Conservation (phyloP, 2,888 invertebrate genomes). For the Chorisops tibialis region DNA sequence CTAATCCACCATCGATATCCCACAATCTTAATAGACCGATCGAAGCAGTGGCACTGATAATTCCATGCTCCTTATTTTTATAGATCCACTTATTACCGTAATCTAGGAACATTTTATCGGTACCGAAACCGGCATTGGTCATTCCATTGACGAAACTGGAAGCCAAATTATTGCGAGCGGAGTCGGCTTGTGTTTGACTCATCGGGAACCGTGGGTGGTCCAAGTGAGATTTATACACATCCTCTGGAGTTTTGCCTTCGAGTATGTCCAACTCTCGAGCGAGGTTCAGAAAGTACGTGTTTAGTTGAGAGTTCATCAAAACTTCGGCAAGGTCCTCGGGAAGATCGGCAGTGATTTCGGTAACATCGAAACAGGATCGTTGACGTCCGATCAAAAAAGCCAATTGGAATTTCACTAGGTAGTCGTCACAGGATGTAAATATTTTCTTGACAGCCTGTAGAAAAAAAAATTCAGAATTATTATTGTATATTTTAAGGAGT, state of each 20-base stretch:
- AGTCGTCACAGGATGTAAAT: conserved; percentile 7
- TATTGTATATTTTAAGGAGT: too few species aligned
- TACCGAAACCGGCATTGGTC: conserved; percentile 90
- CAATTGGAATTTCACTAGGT: conserved; percentile 76
- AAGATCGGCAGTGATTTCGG: conserved; percentile 58
- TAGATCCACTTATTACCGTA: conserved; percentile 74
- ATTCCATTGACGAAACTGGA: conserved; percentile 95
- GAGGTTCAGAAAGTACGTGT: conserved; percentile 79
- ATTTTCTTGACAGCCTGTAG: conserved; percentile 22
- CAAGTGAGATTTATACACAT: conserved; percentile 92
- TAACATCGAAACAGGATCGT: conserved; percentile 74
- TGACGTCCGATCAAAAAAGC: conserved; percentile 90
- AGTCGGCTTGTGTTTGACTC: conserved; percentile 66
- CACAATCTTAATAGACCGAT: conserved; percentile 89
- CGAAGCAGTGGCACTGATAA: conserved; percentile 91
- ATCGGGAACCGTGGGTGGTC: conserved; percentile 61
- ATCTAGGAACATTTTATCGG: conserved; percentile 84
- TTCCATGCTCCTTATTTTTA: conserved; percentile 91
- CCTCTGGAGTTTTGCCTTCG: conserved; percentile 94
- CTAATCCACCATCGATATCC: conserved; percentile 93
- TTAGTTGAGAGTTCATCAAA: conserved; percentile 83
- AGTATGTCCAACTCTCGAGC: conserved; percentile 93
- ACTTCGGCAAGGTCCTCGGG: conserved; percentile 73
- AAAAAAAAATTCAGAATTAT: too few species aligned
- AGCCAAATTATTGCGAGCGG: conserved; percentile 87